phyloP scores from a whole-genome alignment of 2,888 invertebrate species.

The Deilephila elpenor region DNA sequence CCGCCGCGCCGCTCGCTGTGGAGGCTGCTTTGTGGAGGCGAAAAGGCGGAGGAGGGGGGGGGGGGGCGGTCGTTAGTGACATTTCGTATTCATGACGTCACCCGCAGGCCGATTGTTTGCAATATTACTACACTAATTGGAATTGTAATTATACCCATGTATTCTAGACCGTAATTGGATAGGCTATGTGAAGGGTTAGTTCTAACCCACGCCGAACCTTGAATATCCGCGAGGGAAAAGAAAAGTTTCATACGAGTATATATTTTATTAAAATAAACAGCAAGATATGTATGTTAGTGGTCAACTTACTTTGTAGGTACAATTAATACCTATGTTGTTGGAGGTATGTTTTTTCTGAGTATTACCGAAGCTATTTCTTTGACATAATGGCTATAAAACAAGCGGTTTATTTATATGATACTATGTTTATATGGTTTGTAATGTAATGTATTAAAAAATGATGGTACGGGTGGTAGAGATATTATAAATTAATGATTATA shows the following conservation, averaged over 20 bases:
- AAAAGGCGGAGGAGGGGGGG: slow-evolving; percentile 42
- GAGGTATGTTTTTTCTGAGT: too few relatives aligned
- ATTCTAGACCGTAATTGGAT: slow-evolving; percentile 37
- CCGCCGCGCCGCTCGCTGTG: slow-evolving; percentile 63
- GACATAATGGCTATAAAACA: too few relatives aligned
- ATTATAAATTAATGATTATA: too few relatives aligned
- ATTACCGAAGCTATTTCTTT: too few relatives aligned
- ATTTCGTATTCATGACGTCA: slow-evolving; percentile 84
- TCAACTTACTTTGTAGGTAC: not conserved
- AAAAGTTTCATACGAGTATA: slow-evolving; percentile 4
- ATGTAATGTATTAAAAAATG: too few relatives aligned
- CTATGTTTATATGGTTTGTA: too few relatives aligned
- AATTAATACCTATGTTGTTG: too few relatives aligned
- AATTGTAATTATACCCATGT: slow-evolving; percentile 81
- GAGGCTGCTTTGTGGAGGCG: slow-evolving; percentile 38
- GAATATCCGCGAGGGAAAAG: not conserved
- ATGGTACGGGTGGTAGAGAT: too few relatives aligned
- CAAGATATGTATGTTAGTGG: not conserved
- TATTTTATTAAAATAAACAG: not conserved
- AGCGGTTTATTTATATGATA: too few relatives aligned
- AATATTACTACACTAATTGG: slow-evolving; percentile 84
- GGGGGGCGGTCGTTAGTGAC: slow-evolving; percentile 79
- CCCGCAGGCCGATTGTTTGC: slow-evolving; percentile 83
- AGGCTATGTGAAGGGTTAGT: not conserved
- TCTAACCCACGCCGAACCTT: not conserved